Evolutionary conservation across 1,140 invertebrate species (phyloP), one percentile per base, ranked within the genome.

Genomic region (Latrodectus geometricus): DNA sequence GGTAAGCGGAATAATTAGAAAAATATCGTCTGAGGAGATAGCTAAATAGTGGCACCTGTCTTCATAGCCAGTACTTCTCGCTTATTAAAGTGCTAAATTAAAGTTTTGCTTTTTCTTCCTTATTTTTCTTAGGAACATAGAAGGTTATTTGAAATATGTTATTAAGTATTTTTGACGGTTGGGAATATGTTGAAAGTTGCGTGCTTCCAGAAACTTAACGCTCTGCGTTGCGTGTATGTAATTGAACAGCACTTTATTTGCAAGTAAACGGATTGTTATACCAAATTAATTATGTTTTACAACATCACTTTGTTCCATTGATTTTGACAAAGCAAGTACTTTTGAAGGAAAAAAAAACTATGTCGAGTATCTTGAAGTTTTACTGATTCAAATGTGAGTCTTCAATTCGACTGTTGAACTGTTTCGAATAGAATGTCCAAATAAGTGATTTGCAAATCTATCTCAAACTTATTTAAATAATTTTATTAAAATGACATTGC

Each of bases 21-120:
- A 86, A 86, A 77, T 86, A 77, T 86, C 82, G 82, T 69, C 79
- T 68, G 72, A 72, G 17, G 56, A 66, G 83, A 86, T 86, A n/a
- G 74, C 83, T 86, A 86, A 86, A 86, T 86, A 86, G 83, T 86
- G 83, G 83, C 83, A 86, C 73, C 83, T 86, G 83, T 86, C 83
- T 86, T 86, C 74, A 73, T 70, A 86, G 75, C 83, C 68, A 21
- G 75, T 72, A 66, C 49, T 86, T 70, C 70, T 86, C 74, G 54
- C 82, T 84, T 76, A 70, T 84, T 77, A 86, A 77, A 54, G 73
- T 69, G 83, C 66, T 75, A 56, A 86, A 86, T 86, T 86, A 77
- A 86, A 86, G 48, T 86, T 86, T 50, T 56, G 74, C 74, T 20
- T 54, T 56, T 56, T 11, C 50, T 76, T 54, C 20, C 9, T 75